Base-by-base conservation (phyloP, 2,113 vertebrate species). In the Notothenia coriiceps region DNA sequence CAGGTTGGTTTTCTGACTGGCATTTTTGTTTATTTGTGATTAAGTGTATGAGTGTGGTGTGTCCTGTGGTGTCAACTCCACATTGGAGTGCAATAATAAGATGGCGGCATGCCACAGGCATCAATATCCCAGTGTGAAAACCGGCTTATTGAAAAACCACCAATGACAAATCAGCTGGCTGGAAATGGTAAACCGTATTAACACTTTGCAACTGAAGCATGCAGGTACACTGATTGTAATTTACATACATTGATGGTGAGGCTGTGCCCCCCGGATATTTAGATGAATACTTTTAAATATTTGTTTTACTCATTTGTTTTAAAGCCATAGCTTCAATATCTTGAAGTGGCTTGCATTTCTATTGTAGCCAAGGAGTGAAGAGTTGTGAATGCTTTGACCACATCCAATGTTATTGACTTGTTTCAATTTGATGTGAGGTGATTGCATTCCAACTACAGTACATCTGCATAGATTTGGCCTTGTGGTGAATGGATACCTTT, bases 31-130 rank as follows among this genome's bases (percentile, higher is more conserved):
- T 10, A 11, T 11, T 56, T 63, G 22, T 74, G 56, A 74, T 63
- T 62, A 62, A 18, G 49, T 20, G 57, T 33, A 51, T 44, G 64
- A 51, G 8, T 55, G 50, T 22, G 6, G 33, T 65, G 46, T 52
- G 54, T 64, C 22, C 35, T 35, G 65, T 54, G 56, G 20, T 79
- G 44, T 47, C 10, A 25, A 25, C 40, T 56, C 22, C 17, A 56
- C 6, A 56, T 56, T 54, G 55, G 18, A 35, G 22, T 55, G 6
- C 50, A 56, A 70, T 70, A 52, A 61, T 63, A 33, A 55, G 13
- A 56, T 79, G 67, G 67, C 51, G 63, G n/a, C 43, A 40, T 63
- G 51, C 43, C 43, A 64, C 40, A 55, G 17, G 49, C 49, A 18
- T 20, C 20, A 56, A 10, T 22, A 9, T 49, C 40, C 22, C 12